Evolutionary conservation across 2,888 invertebrate species (phyloP), one percentile per base, ranked within the genome.

Genomic region (Amphipyra berbera): DNA sequence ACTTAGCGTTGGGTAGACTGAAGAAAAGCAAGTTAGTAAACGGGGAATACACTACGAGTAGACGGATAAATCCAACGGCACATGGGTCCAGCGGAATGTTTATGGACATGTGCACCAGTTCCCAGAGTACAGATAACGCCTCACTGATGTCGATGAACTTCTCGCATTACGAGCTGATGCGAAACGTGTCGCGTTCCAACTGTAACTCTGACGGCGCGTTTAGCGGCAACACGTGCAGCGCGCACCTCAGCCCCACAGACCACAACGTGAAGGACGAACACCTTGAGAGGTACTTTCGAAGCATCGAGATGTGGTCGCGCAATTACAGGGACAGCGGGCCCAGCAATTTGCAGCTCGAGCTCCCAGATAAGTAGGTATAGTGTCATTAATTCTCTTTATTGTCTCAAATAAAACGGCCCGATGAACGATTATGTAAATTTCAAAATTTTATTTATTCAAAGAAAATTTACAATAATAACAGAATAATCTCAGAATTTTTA

Each of bases 381-480:
- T 67, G 56, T 57, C 7, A 41, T 52, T 21, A 21, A 33, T 61
- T 42, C 46, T 53, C 13, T 63, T 53, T 64, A 46, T 60, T 55
- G 57, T 38, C 27, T 12, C 7, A 76, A 92, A 91, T 90, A 89
- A 95, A 94, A 93, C 87, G 73, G 72, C 84, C 68, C 73, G 79
- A 87, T 90, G 90, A 95, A 95, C 94, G 95, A 94, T 94, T 93
- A 94, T 94, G 94, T 91, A 91, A 91, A 91, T 91, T 90, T 91
- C 86, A 94, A 94, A 94, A 93, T 92, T 93, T 93, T 93, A 94
- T 93, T 94, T 91, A 93, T 91, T 90, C 85, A 94, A 94, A 93
- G 93, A 92, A 95, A 95, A 85, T 90, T 93, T 93, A 94, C 93
- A 91, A 89, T 92, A 87, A 90, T 90, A 94, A 94, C 93, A 94